Percentiles rank a stretch among this genome's conserved stretches.
phyloP scores from a whole-genome alignment of 2,888 invertebrate species.

The Phlogophora meticulosa region DNA sequence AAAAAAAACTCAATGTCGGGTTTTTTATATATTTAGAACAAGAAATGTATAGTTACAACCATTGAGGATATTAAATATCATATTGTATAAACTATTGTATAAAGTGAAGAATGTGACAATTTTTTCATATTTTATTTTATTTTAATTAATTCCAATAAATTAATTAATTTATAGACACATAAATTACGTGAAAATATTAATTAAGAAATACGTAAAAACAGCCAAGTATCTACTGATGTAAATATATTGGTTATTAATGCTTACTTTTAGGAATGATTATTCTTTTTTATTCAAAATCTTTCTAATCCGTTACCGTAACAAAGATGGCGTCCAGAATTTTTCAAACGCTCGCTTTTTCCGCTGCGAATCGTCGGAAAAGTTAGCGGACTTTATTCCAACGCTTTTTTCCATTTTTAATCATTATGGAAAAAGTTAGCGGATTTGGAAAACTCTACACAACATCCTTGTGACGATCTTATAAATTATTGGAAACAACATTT shows the following conservation, averaged over 20 bases:
- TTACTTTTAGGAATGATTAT: slow-evolving; percentile 89
- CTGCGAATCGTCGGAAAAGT: no score
- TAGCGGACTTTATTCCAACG: no score
- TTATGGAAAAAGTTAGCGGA: slow-evolving; percentile 35
- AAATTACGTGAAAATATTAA: slow-evolving; percentile 90
- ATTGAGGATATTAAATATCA: slow-evolving; percentile 92
- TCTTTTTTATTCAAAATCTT: slow-evolving; percentile 81
- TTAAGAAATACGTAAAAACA: slow-evolving; percentile 89
- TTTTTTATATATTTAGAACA: slow-evolving; percentile 92
- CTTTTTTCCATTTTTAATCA: slow-evolving; percentile 2
- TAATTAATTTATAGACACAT: slow-evolving; percentile 90
- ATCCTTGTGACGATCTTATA: slow-evolving; percentile 82
- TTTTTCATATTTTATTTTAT: slow-evolving; percentile 83
- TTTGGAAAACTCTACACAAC: slow-evolving; percentile 80
- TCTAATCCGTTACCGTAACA: slow-evolving; percentile 77
- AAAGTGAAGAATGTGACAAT: slow-evolving; percentile 91
- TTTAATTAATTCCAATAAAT: slow-evolving; percentile 90
- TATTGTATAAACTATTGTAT: slow-evolving; percentile 92
- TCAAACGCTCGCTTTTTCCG: slow-evolving; percentile 74
- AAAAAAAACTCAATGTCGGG: slow-evolving; percentile 77
- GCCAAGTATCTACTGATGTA: slow-evolving; percentile 90
- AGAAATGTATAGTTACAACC: slow-evolving; percentile 92
- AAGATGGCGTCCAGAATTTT: slow-evolving; percentile 79
- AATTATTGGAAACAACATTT: slow-evolving; percentile 90
- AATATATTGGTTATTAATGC: slow-evolving; percentile 89